Evolutionary conservation across 2,888 invertebrate genomes (phyloP).

Genomic region (Agrotis exclamationis): DNA sequence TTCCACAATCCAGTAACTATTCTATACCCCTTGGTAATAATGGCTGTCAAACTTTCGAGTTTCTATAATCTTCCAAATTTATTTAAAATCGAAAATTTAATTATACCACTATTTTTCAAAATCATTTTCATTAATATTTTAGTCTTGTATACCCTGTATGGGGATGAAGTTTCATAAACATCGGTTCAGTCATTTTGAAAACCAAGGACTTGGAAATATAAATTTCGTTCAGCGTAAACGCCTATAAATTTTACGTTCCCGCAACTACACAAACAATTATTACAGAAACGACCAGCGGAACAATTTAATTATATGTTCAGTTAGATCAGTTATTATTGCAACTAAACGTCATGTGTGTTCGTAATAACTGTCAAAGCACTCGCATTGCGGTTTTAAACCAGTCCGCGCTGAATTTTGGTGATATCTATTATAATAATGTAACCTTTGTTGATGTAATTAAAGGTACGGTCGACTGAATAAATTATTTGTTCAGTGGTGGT

Average conservation of each 20-base stretch:
- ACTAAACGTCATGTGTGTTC: constrained; percentile 8
- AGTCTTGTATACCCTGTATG: too few species aligned
- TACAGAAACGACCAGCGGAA: not conserved
- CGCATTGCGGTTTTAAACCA: constrained; percentile 25
- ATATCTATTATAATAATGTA: not conserved
- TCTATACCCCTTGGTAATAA: too few species aligned
- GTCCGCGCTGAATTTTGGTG: constrained; percentile 1
- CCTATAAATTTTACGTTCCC: constrained; percentile 11
- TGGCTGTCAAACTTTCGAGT: too few species aligned
- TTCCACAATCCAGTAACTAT: too few species aligned
- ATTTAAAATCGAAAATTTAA: too few species aligned
- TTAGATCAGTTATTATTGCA: constrained; percentile 23
- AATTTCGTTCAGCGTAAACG: too few species aligned
- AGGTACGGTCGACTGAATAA: constrained; percentile 4
- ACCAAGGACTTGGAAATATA: too few species aligned
- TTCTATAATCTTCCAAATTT: too few species aligned
- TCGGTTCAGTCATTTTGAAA: too few species aligned
- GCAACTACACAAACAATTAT: not conserved
- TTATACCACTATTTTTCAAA: too few species aligned
- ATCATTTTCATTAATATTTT: too few species aligned
- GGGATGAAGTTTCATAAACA: too few species aligned
- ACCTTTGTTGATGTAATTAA: constrained; percentile 16
- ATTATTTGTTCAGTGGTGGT: not conserved
- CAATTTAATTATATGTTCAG: constrained; percentile 24
- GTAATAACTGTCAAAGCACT: constrained; percentile 39